Conservation (phyloP, 2,888 invertebrate genomes). For the Thecophora atra region DNA sequence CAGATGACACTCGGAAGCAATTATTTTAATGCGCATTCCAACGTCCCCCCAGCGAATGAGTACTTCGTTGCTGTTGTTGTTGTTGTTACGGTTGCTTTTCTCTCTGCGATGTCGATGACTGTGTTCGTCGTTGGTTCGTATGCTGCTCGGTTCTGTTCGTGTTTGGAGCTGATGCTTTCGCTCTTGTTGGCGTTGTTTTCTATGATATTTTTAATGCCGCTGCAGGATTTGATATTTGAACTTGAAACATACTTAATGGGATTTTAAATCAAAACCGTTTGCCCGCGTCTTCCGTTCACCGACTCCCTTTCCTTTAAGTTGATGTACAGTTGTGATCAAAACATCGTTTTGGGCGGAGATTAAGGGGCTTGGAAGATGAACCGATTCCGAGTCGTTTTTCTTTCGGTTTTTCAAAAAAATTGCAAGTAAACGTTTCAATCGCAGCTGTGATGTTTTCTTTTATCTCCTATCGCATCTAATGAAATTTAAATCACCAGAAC, state of each 20-base stretch:
- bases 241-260: conserved; percentile 29
- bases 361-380: background rate
- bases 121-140: background rate
- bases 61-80: conserved; percentile 30
- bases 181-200: background rate
- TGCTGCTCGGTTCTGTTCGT: too few relatives aligned
- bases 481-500: too few relatives aligned
- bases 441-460: background rate
- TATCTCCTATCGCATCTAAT: background rate
- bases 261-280: conserved; percentile 32
- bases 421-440: background rate
- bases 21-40: conserved; percentile 55
- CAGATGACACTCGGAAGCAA: conserved; percentile 60
- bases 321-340: conserved; percentile 28
- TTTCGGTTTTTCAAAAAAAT: background rate
- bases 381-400: background rate
- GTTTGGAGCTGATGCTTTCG: conserved; percentile 35
- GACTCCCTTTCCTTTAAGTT: background rate
- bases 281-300: background rate
- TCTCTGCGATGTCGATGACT: conserved; percentile 40
- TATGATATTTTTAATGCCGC: conserved; percentile 20
- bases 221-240: conserved; percentile 24
- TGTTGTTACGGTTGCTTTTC: conserved; percentile 33
- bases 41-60: conserved; percentile 41
- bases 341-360: background rate